Evolutionary conservation across 1,140 invertebrate species (phyloP), one percentile per base, ranked within the genome.

Genomic region (Sitodiplosis mosellana): DNA sequence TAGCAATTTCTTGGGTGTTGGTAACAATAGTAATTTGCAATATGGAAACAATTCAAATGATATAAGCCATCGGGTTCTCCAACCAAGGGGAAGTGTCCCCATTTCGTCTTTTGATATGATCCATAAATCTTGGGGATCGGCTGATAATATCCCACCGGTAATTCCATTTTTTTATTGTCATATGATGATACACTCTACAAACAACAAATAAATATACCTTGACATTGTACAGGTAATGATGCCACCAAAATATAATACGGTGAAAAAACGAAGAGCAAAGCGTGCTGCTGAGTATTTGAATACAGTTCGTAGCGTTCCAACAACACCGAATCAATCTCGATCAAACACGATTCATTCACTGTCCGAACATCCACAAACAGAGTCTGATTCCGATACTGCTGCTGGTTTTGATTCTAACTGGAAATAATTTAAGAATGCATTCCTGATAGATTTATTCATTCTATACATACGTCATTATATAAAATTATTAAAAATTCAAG

Each of bases 81-180:
- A 46, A 18, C 14, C 10, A 54, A 51, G 54, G 56, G 45, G 61
- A 59, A 53, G 54, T 57, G 8, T 57, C 57, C 19, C n/a, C n/a
- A n/a, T n/a, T 50, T 57, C 40, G 1, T 22, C 22, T 45, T 46
- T 51, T 1, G 73, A 77, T 33, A 76, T 78, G 60, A 67, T 84
- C 15, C 78, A 83, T 55, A 88, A 89, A 65, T 77, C 73, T 1
- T 90, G 84, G 85, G 86, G 86, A 19, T 89, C 85, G 1, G 84
- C 83, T 4, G 86, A 89, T 58, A 87, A 87, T 60, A 75, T 88
- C 48, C 68, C 66, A 53, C 75, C 79, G 65, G 79, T 81, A 52
- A 52, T n/a, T n/a, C n/a, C n/a, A 46, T 19, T 52, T 46, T 22
- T 10, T 20, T 19, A 22, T 34, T 37, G 21, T 12, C 41, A 47